Base-by-base conservation (phyloP, 2,113 vertebrate species). In the Urocolius indicus region DNA sequence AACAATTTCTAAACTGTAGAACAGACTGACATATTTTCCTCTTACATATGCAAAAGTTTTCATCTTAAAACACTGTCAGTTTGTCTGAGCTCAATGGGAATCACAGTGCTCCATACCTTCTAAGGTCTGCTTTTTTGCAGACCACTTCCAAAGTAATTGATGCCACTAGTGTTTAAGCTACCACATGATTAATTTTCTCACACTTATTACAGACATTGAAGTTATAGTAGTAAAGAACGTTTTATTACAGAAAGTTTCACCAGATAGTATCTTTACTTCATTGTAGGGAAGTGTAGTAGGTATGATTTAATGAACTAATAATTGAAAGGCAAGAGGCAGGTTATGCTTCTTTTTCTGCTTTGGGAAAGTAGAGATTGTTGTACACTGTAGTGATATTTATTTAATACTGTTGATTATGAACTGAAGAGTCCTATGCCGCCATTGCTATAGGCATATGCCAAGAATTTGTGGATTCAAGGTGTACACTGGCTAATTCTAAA, bases 391-490 rank as follows among this genome's bases (percentile, higher is more conserved):
- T 78, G 69, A 30, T 90, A 69, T 23, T 93, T 95, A 19, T 73
- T 81, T 84, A 54, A 45, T 65, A 24, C 23, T 78, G 36, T 76
- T 94, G 54, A 85, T 75, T 57, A 75, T 73, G 77, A 94, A 45
- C 46, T 45, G 62, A 83, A 51, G 49, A 76, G 19, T 68, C 16
- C 51, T 76, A 6, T 87, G 41, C 21, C 24, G 32, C 17, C 10
- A 24, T 41, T 92, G 38, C 61, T 89, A 16, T 34, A 81, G 85
- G 55, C 32, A 84, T 61, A 59, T 71, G 76, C 57, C 65, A 92
- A 89, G 57, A 45, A 72, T 84, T 84, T 81, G 57, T 92, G 65
- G 48, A 78, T 95, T 94, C 68, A 78, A 45, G 57, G 61, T 91
- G 69, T 26, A 32, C 38, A 27, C 29, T 89, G 48, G 45, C 68